Base-by-base conservation (phyloP, 2,797 vertebrate genomes). In the Hipposideros larvatus region DNA sequence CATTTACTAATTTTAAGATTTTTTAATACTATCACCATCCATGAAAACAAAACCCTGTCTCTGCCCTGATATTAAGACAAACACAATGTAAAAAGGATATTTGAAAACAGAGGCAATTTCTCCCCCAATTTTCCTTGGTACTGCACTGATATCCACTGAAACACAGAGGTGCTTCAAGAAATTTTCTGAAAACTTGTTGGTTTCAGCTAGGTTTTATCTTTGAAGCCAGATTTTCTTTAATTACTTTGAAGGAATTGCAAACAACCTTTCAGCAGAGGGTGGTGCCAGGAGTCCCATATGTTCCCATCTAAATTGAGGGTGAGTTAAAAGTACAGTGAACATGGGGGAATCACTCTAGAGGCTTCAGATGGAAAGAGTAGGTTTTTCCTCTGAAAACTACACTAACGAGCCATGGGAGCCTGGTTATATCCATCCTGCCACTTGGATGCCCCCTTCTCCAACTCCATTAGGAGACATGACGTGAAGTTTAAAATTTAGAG, bases 1-100 rank as follows among this genome's bases (percentile, higher is more conserved):
- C 43, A 71, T 34, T 87, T 79, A 70, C 28, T 92, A 65, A 94
- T 88, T 75, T 70, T 46, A 84, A 61, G 15, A 41, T 9, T 68
- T 46, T 37, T 94, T 61, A 85, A 53, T 83, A n/a, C 3, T 4
- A 85, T 80, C 28, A 48, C 28, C 87, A 70, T 59, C 77, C 80
- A 13, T 21, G n/a, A 57, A 91, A 37, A 37, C 24, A 75, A 83
- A 86, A 37, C 18, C 14, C 41, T 77, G 18, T 21, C 19, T 73
- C 46, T 73, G 31, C 1, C 2, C 11, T 59, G 55, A 79, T 37
- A 28, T 63, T 63, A 61, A 34, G 26, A 59, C n/a, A 89, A 94
- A 31, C 6, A 53, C 8, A 90, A 26, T 22, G 0, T 24, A 57
- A 78, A 4, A 31, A 68, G 0, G 9, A 0, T 31, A 28, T 19